phyloP scores from a whole-genome alignment of 2,888 invertebrate genomes.

The Meandrusa payeni region DNA sequence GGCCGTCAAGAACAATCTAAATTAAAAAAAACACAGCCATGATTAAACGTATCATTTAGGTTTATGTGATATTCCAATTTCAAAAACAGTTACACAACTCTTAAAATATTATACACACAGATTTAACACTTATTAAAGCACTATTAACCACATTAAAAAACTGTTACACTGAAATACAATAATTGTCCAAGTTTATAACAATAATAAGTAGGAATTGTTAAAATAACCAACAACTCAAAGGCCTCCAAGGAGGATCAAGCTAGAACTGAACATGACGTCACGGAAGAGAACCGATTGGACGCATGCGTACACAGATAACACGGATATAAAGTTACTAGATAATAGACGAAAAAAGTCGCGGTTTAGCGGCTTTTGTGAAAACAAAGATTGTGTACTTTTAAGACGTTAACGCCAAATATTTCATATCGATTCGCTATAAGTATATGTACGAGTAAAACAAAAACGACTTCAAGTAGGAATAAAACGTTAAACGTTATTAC shows the following conservation, averaged over 20 bases:
- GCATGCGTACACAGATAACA: slow-evolving; percentile 56
- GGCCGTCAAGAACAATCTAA: background rate
- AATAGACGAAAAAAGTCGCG: slow-evolving; percentile 24
- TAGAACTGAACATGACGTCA: slow-evolving; percentile 66
- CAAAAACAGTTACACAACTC: too few relatives aligned
- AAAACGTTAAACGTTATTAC: too few relatives aligned
- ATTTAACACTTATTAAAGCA: background rate
- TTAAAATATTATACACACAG: too few relatives aligned
- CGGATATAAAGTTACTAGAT: slow-evolving; percentile 44
- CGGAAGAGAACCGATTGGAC: slow-evolving; percentile 53
- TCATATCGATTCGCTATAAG: too few relatives aligned
- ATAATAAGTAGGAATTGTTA: slow-evolving; percentile 9
- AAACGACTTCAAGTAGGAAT: too few relatives aligned
- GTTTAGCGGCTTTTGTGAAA: background rate
- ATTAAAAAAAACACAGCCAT: too few relatives aligned
- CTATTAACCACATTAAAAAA: slow-evolving; percentile 2
- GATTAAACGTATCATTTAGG: too few relatives aligned
- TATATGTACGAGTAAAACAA: too few relatives aligned
- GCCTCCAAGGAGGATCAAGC: slow-evolving; percentile 47
- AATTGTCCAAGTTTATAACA: background rate
- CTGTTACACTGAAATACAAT: slow-evolving; percentile 1
- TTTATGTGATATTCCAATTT: too few relatives aligned
- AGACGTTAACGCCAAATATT: too few relatives aligned
- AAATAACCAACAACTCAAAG: slow-evolving; percentile 32
- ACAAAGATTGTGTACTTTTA: background rate